A percentile compares a stretch with the other conserved stretches of the same genome.
Evolutionary conservation across 2,113 vertebrate species (phyloP).

Genomic region (Ciconia boyciana): DNA sequence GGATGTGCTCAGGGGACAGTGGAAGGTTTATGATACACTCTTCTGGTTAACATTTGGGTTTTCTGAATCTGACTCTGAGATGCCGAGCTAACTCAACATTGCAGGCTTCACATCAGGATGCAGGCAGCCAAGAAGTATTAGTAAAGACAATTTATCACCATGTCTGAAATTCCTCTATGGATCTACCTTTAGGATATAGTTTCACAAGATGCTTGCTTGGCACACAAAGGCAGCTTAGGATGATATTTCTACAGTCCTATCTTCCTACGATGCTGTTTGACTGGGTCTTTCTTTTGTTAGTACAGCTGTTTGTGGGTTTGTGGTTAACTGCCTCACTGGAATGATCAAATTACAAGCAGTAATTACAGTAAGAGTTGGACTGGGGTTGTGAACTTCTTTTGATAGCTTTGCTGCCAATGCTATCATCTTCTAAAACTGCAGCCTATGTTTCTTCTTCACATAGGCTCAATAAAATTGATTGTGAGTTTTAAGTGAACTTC

Average conservation of each 20-base stretch:
- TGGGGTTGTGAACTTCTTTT: not conserved
- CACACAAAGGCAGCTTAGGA: not conserved
- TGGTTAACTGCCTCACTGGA: not conserved
- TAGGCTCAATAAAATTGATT: not conserved
- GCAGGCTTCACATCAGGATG: not conserved
- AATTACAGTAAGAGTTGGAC: not conserved
- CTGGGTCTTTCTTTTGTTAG: fast-evolving
- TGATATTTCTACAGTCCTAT: not conserved
- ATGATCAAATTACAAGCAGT: not conserved
- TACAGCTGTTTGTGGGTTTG: not conserved
- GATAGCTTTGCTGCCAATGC: not conserved
- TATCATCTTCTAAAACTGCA: not conserved
- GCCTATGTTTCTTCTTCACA: not conserved
- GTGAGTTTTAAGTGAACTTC: not conserved
- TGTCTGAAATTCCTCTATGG: not conserved
- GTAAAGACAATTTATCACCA: not conserved
- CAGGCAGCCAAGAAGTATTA: not conserved
- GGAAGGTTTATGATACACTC: not conserved
- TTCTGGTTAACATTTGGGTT: not conserved
- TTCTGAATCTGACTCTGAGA: not conserved
- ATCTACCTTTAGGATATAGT: not conserved
- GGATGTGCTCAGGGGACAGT: not conserved
- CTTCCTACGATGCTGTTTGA: fast-evolving
- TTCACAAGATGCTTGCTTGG: not conserved
- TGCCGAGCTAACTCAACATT: not conserved